Evolutionary conservation across 2,888 invertebrate species (phyloP).

Genomic region (Oscheius onirici): DNA sequence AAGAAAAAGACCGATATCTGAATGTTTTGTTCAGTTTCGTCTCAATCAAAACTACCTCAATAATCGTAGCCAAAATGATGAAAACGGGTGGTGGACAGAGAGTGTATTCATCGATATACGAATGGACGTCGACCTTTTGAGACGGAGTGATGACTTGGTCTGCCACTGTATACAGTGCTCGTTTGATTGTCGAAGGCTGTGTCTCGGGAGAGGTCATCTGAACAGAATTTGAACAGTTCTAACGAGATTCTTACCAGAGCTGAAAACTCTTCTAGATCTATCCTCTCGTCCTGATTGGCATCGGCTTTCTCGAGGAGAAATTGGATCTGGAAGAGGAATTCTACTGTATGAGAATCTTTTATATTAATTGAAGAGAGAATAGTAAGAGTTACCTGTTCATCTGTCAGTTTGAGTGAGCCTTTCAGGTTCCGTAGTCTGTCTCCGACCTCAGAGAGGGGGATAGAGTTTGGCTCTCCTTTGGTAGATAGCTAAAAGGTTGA

Average conservation of each 20-base stretch:
- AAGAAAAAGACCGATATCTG: slow-evolving; percentile 76
- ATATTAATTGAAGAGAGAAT: background rate
- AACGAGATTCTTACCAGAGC: slow-evolving; percentile 36
- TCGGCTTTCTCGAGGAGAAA: slow-evolving; percentile 43
- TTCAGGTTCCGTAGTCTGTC: background rate
- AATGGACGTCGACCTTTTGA: slow-evolving; percentile 41
- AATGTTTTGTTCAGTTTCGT: background rate
- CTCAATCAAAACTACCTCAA: slow-evolving; percentile 72
- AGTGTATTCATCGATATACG: slow-evolving; percentile 53
- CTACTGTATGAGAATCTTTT: background rate
- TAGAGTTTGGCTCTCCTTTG: slow-evolving; percentile 16
- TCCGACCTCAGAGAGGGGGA: slow-evolving; percentile 6
- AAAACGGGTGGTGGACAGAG: slow-evolving; percentile 85
- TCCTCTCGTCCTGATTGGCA: slow-evolving; percentile 39
- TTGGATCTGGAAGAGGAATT: slow-evolving; percentile 28
- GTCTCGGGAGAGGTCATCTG: slow-evolving; percentile 45
- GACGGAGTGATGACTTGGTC: slow-evolving; percentile 38
- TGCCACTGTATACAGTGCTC: slow-evolving; percentile 43
- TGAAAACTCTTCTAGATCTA: slow-evolving; percentile 51
- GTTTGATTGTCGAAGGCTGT: slow-evolving; percentile 40
- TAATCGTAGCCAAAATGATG: slow-evolving; percentile 87
- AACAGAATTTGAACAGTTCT: background rate
- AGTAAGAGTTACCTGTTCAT: slow-evolving; percentile 3
- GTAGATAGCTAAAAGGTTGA: slow-evolving; percentile 14
- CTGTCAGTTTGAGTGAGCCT: slow-evolving; percentile 17